Conservation (phyloP, 2,113 vertebrate genomes). For the Rhynchopsitta pachyrhyncha region DNA sequence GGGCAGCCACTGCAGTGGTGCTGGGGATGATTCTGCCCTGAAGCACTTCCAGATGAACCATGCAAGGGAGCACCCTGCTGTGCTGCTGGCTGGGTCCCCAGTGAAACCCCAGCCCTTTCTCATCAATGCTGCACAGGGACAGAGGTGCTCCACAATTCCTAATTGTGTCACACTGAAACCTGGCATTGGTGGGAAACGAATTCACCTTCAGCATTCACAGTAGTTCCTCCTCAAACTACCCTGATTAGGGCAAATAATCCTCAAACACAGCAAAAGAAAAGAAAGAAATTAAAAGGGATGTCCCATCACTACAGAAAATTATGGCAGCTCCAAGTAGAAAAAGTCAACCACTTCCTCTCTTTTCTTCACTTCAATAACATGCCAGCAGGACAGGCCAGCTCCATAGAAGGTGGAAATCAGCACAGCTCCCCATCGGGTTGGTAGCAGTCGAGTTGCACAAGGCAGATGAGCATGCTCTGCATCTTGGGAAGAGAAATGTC, state of each 20-base stretch:
- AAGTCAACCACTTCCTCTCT: not conserved
- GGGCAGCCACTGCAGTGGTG: accelerated
- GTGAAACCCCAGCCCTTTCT: not conserved
- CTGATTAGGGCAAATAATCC: not conserved
- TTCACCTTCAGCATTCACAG: not conserved
- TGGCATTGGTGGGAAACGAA: not conserved
- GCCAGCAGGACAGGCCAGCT: not conserved
- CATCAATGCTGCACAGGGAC: accelerated
- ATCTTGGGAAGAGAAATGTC: not conserved
- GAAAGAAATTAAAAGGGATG: not conserved
- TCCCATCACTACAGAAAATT: not conserved
- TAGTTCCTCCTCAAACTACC: not conserved
- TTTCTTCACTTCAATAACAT: not conserved
- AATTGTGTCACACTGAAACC: not conserved
- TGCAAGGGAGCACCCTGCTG: accelerated
- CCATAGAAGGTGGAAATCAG: not conserved
- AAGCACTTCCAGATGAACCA: not conserved
- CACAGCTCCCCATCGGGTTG: not conserved
- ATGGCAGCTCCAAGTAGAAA: not conserved
- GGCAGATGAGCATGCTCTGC: not conserved
- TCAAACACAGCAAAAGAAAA: not conserved
- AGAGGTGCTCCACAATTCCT: not conserved
- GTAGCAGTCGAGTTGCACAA: not conserved
- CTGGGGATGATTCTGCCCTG: not conserved
- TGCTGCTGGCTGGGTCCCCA: not conserved